These are phyloP conservation scores for Neosalanx taihuensis DNA, from an alignment of 2,797 vertebrate species.

Conservation along the genomic window DNA sequence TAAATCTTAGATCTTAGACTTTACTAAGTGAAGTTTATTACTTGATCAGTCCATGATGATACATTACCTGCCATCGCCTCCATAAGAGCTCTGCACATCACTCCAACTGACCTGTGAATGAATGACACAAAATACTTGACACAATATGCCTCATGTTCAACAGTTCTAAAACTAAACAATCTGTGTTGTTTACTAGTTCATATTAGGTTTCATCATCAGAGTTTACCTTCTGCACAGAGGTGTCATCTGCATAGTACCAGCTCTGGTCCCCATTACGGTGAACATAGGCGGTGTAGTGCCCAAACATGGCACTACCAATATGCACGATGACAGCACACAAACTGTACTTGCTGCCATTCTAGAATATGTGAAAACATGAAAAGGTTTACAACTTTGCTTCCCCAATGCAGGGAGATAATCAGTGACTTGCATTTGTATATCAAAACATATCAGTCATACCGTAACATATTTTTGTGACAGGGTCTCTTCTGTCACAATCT, in stretches of 20 bases:
- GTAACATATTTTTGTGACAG: slow-evolving; percentile 39
- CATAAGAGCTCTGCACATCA: slow-evolving; percentile 49
- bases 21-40: background rate
- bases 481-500: background rate
- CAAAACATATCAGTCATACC: slow-evolving; percentile 21
- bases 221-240: slow-evolving; percentile 36
- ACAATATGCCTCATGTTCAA: no score
- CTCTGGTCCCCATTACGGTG: background rate
- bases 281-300: slow-evolving; percentile 72
- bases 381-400: background rate
- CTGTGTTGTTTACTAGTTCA: no score
- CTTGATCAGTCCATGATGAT: background rate
- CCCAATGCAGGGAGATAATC: background rate
- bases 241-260: slow-evolving; percentile 70
- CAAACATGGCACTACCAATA: slow-evolving; percentile 36
- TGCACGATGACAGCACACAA: slow-evolving; percentile 72
- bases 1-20: no score
- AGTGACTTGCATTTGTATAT: background rate
- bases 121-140: background rate
- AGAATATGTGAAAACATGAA: background rate
- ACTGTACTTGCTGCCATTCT: slow-evolving; percentile 57
- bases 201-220: background rate
- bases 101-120: slow-evolving; percentile 57
- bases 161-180: background rate
- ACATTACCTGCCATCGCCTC: slow-evolving; percentile 48